Evolutionary conservation across 2,888 invertebrate species (phyloP), one percentile per base, ranked within the genome.

Genomic region (Sphaerophoria taeniata): DNA sequence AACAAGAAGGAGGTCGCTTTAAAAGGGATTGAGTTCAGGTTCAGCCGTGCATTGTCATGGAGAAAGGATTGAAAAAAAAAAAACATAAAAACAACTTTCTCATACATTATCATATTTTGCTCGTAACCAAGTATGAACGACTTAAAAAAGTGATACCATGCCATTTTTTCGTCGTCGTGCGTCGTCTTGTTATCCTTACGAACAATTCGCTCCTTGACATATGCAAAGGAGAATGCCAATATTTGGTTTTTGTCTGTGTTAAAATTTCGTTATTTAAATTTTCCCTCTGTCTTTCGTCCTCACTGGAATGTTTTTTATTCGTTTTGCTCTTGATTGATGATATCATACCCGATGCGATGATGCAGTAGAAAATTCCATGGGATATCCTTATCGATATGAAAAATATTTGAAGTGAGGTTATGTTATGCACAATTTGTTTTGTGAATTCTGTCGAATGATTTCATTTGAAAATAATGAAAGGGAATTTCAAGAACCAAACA

Each of bases 391-490:
- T 65, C 73, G 36, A 14, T 39, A 16, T 31, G 53, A 49, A 58
- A 51, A 47, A 67, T 79, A 33, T 79, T 73, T 53, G 67, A 53
- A 58, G 49, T 51, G 51, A 60, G 83, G 79, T 83, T 83, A 63
- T 83, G 74, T 60, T 79, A 74, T 84, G 83, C 79, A 79, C 83
- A 84, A 84, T 84, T 83, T 73, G 58, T 74, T 83, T 60, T 74
- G 83, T 84, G 73, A 70, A 74, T 47, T 65, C 79, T 79, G 79
- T 53, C 71, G 65, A 74, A 84, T 84, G 79, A 84, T 84, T 84
- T 79, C 60, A 56, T 67, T 60, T 51, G 34, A 63, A n/a, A 31
- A 24, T 24, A 12, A 43, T 34, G 33, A 56, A 56, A 53, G 36
- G 39, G 31, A 14, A 47, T 31, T 39, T 0, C 0, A n/a, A 53